phyloP scores from a whole-genome alignment of 2,113 vertebrate genomes.

The Pluvianellus socialis region DNA sequence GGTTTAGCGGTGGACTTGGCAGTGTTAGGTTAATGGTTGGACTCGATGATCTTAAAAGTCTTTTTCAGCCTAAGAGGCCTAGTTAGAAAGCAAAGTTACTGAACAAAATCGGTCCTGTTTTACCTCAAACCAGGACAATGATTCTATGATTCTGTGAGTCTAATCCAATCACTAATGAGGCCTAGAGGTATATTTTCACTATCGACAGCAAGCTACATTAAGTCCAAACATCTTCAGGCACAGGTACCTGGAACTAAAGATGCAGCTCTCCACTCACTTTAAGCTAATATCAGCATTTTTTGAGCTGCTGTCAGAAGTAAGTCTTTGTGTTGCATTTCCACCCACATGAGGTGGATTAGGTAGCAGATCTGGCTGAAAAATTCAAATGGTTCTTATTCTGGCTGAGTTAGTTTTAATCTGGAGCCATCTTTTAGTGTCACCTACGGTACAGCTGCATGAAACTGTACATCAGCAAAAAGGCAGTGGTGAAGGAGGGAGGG shows the following conservation, averaged over 20 bases:
- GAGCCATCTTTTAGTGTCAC: not conserved
- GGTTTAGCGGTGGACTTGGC: not conserved
- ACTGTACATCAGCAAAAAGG: fast-evolving
- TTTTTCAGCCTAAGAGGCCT: not conserved
- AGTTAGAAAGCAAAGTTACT: no score
- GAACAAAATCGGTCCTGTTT: no score
- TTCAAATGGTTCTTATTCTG: not conserved
- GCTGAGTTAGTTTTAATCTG: not conserved
- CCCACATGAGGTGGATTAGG: not conserved
- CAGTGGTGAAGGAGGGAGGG: not conserved
- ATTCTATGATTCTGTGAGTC: not conserved
- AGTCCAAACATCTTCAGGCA: not conserved
- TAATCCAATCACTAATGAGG: not conserved
- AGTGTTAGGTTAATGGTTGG: not conserved
- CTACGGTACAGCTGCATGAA: not conserved
- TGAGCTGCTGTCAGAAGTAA: not conserved
- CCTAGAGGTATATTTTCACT: not conserved
- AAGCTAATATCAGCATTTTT: not conserved
- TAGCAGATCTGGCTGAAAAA: not conserved
- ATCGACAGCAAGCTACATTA: not conserved
- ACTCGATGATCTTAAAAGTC: not conserved
- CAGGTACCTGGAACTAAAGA: not conserved
- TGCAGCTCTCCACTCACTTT: not conserved
- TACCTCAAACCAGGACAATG: no score
- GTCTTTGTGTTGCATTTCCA: not conserved